Base-by-base conservation (phyloP, 2,113 vertebrate genomes). In the Patagioenas fasciata region DNA sequence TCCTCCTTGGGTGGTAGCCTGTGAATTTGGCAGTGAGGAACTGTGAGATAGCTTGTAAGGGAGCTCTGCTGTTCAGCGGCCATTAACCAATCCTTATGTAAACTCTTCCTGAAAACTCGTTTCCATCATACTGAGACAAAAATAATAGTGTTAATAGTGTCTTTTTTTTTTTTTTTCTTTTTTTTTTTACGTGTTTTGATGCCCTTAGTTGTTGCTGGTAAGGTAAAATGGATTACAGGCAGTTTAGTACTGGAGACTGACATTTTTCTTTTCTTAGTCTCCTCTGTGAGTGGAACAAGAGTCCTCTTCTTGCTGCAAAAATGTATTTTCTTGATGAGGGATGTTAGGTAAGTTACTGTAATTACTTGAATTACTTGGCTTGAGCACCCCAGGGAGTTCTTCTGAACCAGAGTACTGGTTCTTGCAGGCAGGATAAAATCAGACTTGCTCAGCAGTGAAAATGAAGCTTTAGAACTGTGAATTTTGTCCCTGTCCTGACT, bases 321-420 rank as follows among this genome's bases (percentile, higher is more conserved):
- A 79, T 60, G 48, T 21, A 71, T 71, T 80, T 90, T 90, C 72
- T 91, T 92, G 60, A 80, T 77, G 85, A 92, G 82, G 51, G 29
- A 9, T 86, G 69, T 95, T 92, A 95, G 64, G 88, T 72, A 91
- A 95, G 72, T 93, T 88, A 85, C 88, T 75, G 85, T 91, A 95
- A 93, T 94, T 92, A 80, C 72, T 90, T 92, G 81, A 95, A 93
- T 94, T 92, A 80, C 72, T 90, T 92, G 81, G 72, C 60, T 47
- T 42, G n/a, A 93, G 80, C 44, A 84, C 91, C 66, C 80, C 72
- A 60, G 85, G 86, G 92, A 97, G 23, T 25, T 67, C 56, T 93
- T 57, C 56, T 84, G 92, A 94, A 93, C 48, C 94, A 75, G 85
- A 83, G 60, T 51, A 70, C n/a, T 71, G 36, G 69, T 88, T 92